Conservation (phyloP, 2,888 invertebrate species). For the Cotesia congregata region DNA sequence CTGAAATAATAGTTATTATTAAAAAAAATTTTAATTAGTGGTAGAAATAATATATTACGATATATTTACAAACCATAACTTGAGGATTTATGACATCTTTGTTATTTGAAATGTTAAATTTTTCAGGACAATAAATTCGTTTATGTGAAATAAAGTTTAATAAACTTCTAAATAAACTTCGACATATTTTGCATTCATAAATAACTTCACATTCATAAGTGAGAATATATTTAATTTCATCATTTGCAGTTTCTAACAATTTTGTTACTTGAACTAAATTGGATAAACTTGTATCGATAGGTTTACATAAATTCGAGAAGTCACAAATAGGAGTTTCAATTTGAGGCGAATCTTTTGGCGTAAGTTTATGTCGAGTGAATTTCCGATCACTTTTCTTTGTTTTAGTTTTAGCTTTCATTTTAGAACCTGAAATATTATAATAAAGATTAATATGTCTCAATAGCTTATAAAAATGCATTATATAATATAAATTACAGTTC, state of each 20-base stretch:
- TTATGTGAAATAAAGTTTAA: conserved; percentile 93
- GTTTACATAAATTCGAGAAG: conserved; percentile 72
- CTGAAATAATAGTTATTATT: not conserved
- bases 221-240: conserved; percentile 79
- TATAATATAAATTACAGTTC: not conserved
- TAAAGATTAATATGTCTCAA: not conserved
- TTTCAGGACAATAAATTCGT: conserved; percentile 82
- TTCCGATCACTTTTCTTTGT: conserved; percentile 52
- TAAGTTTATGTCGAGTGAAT: conserved; percentile 50
- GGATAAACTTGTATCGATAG: conserved; percentile 79
- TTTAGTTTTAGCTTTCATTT: conserved; percentile 54
- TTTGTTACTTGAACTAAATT: conserved; percentile 80
- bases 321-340: conserved; percentile 47
- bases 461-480: conserved; percentile 4
- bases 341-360: conserved; percentile 31
- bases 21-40: not conserved
- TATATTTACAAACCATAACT: conserved; percentile 70
- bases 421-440: conserved; percentile 31
- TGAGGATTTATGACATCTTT: conserved; percentile 71
- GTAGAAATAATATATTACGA: not conserved
- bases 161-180: conserved; percentile 87
- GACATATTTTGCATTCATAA: conserved; percentile 90
- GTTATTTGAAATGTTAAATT: conserved; percentile 71
- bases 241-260: conserved; percentile 82
- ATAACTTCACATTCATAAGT: conserved; percentile 89